phyloP scores from a whole-genome alignment of 2,797 vertebrate species.

The Channa striata region DNA sequence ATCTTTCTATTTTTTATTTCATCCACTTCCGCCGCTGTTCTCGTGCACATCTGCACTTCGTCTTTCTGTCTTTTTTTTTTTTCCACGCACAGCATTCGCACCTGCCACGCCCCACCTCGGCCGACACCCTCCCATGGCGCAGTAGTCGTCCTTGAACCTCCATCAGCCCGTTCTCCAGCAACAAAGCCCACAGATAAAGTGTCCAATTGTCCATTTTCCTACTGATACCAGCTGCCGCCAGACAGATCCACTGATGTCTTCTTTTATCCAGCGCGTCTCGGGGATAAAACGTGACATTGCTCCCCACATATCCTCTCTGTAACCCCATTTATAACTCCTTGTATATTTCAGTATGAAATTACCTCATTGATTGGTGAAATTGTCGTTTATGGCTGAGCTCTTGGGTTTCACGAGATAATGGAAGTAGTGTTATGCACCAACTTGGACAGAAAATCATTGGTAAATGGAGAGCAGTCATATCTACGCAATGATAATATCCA shows the following conservation, averaged over 20 bases:
- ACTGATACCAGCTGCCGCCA: conserved; percentile 56
- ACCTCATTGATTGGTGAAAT: conserved; percentile 77
- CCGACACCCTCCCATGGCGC: neutral
- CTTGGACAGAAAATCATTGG: conserved; percentile 77
- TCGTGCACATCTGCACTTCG: conserved; percentile 19
- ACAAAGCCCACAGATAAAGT: conserved; percentile 74
- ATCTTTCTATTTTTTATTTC: conserved; percentile 40
- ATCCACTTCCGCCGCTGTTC: conserved; percentile 2
- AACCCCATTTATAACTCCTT: conserved; percentile 59
- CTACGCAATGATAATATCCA: conserved; percentile 52
- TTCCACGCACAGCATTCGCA: neutral
- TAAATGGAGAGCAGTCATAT: conserved; percentile 65
- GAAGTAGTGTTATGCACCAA: conserved; percentile 65
- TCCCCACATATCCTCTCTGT: conserved; percentile 9
- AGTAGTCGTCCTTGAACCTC: conserved; percentile 73
- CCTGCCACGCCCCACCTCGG: neutral
- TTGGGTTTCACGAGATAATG: conserved; percentile 81
- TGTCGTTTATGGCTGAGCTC: conserved; percentile 71
- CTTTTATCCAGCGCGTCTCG: conserved; percentile 63
- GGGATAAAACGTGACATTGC: conserved; percentile 68
- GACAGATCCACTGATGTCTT: conserved; percentile 74
- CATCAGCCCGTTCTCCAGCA: conserved; percentile 61
- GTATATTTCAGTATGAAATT: conserved; percentile 79
- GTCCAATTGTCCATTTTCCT: conserved; percentile 73
- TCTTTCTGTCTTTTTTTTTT: neutral